Conservation (phyloP, 2,888 invertebrate species). For the Lagria hirta region DNA sequence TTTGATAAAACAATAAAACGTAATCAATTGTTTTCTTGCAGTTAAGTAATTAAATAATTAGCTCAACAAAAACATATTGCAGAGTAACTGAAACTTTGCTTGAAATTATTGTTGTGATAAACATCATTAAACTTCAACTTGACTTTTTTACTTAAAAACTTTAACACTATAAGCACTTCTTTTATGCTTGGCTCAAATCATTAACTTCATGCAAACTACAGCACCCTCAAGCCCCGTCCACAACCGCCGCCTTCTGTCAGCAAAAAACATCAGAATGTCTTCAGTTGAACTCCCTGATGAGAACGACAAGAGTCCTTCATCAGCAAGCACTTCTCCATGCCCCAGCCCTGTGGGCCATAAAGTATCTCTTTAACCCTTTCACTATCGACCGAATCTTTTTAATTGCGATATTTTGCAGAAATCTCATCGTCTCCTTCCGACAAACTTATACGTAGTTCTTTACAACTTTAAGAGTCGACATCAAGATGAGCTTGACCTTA, state of each 20-base stretch:
- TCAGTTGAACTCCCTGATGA: constrained; percentile 92
- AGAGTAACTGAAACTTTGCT: too few relatives aligned
- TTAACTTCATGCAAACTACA: too few relatives aligned
- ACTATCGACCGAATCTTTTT: too few relatives aligned
- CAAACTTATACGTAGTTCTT: constrained; percentile 89
- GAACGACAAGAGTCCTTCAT: constrained; percentile 86
- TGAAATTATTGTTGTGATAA: too few relatives aligned
- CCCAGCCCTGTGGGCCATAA: constrained; percentile 72
- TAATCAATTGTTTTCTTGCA: too few relatives aligned
- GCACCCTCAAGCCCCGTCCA: constrained; percentile 93
- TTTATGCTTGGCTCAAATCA: too few relatives aligned
- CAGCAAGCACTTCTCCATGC: constrained; percentile 91
- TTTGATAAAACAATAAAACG: too few relatives aligned
- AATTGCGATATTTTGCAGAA: constrained; percentile 59
- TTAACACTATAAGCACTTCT: too few relatives aligned
- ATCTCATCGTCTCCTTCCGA: constrained; percentile 81
- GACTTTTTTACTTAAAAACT: too few relatives aligned
- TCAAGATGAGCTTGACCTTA: constrained; percentile 90
- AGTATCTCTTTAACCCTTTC: constrained; percentile 40
- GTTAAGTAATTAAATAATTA: too few relatives aligned
- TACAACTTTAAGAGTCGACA: constrained; percentile 95
- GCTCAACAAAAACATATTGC: too few relatives aligned
- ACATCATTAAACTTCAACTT: too few relatives aligned
- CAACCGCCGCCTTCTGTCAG: constrained; percentile 76
- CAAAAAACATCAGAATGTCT: constrained; percentile 85